Base-by-base conservation (phyloP, 2,113 vertebrate genomes). In the Brienomyrus longianalis region DNA sequence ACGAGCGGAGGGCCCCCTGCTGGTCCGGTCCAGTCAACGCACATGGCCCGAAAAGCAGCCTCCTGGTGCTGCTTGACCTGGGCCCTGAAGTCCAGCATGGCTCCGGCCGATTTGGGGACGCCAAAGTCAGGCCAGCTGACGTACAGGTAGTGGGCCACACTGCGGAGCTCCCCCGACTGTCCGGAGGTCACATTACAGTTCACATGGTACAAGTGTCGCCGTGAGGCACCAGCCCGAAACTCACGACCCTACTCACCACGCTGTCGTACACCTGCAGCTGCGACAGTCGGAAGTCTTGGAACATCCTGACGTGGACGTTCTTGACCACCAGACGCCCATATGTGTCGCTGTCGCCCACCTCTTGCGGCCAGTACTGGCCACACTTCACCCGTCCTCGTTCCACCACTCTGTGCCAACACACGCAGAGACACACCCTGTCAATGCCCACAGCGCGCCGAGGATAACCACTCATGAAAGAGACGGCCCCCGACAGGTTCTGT, bases 111-210 rank as follows among this genome's bases (percentile, higher is more conserved):
- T 92, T 96, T 96, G 35, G 96, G 96, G 54, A 96, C 96, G 0
- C 96, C 96, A 8, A 96, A 96, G 91, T 96, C 96, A 2, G 96
- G 96, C 96, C 96, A 96, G 94, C 96, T 96, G 91, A 96, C 93
- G 62, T 96, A 96, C 89, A 96, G 95, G 94, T 95, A 96, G 93
- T 96, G 96, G 85, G 90, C 95, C 84, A 96, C 93, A 54, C 96
- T 94, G 77, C 96, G 93, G 89, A 91, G 95, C 92, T 96, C 96
- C 19, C 95, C 94, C 31, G 96, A 96, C 96, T 96, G 62, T 86
- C 17, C 8, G 27, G 52, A 35, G 52, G 11, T 47, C 27, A 48
- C 23, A 52, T 50, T 27, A 54, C 66, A 27, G 47, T 3, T 17
- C 5, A 39, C 47, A 31, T 17, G n/a, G 62, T 13, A 70, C n/a